A percentile compares a stretch with the other conserved stretches of the same genome.
phyloP scores from a whole-genome alignment of 2,888 invertebrate species.

The Branchipolynoe longqiensis region DNA sequence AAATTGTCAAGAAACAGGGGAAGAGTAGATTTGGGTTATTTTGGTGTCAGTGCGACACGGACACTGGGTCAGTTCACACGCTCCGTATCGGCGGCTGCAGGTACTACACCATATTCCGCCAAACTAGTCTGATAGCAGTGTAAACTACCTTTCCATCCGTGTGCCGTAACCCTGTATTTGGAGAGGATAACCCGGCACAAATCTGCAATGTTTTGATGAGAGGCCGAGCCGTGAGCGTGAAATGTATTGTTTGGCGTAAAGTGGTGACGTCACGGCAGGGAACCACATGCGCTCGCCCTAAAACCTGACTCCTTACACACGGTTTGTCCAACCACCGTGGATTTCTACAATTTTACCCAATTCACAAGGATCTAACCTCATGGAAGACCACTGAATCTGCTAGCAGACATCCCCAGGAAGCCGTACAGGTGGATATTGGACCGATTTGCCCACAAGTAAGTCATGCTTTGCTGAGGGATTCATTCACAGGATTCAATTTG shows the following conservation, averaged over 20 bases:
- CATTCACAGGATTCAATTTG: slow-evolving; percentile 55
- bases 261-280: slow-evolving; percentile 53
- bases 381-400: slow-evolving; percentile 35
- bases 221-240: background rate
- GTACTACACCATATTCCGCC: background rate
- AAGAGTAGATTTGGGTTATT: slow-evolving; percentile 56
- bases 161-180: background rate
- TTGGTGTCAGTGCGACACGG: slow-evolving; percentile 42
- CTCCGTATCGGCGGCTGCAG: background rate
- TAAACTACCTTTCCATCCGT: background rate
- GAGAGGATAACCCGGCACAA: background rate
- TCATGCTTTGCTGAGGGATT: slow-evolving; percentile 53
- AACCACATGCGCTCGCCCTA: slow-evolving; percentile 52
- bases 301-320: slow-evolving; percentile 54
- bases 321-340: slow-evolving; percentile 31
- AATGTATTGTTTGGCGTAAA: slow-evolving; percentile 56
- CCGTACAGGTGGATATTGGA: slow-evolving; percentile 11
- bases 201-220: slow-evolving; percentile 44
- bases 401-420: slow-evolving; percentile 41
- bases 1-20: slow-evolving; percentile 44
- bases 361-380: slow-evolving; percentile 39
- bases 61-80: slow-evolving; percentile 54
- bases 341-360: slow-evolving; percentile 47
- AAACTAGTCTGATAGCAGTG: background rate
- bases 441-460: slow-evolving; percentile 47